phyloP scores from a whole-genome alignment of 1,140 invertebrate genomes.

The Prorops nasuta region DNA sequence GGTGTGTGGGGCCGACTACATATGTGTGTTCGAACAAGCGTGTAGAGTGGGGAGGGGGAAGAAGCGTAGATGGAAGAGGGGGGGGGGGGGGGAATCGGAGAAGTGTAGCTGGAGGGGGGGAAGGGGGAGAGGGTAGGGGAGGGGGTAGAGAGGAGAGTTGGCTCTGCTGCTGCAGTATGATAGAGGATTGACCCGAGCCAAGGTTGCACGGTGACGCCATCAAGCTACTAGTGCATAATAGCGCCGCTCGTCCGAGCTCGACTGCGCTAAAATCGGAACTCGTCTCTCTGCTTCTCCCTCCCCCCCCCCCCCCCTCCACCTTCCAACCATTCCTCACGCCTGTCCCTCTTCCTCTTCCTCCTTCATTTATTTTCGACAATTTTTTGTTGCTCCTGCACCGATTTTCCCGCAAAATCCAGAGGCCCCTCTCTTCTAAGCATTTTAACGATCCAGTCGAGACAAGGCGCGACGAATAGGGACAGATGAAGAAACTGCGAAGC shows the following conservation, averaged over 20 bases:
- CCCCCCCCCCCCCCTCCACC: constrained; percentile 1
- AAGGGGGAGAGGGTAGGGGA: constrained; percentile 1
- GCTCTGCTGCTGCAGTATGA: constrained; percentile 49
- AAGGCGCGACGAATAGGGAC: too few relatives aligned
- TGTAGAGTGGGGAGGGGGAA: too few relatives aligned
- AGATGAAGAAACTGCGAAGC: too few relatives aligned
- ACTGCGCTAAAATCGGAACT: constrained; percentile 37
- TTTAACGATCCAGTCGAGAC: too few relatives aligned
- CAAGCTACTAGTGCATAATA: constrained; percentile 56
- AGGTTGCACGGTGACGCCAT: constrained; percentile 55
- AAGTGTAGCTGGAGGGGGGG: constrained; percentile 2
- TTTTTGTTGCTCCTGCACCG: constrained; percentile 3
- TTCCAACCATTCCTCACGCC: background rate
- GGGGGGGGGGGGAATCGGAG: background rate
- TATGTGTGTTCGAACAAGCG: too few relatives aligned
- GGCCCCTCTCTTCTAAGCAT: too few relatives aligned
- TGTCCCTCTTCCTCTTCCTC: background rate
- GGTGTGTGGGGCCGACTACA: too few relatives aligned
- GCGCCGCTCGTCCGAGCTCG: constrained; percentile 36
- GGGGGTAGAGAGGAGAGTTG: constrained; percentile 20
- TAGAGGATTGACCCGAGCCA: constrained; percentile 57
- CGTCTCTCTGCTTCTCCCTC: background rate
- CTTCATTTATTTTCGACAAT: background rate
- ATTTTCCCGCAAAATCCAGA: too few relatives aligned
- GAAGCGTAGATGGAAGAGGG: too few relatives aligned